These are phyloP conservation scores for Zoanthus sansibaricus DNA, from an alignment of 92 coral and sea anemone genomes.

Conservation along the genomic window DNA sequence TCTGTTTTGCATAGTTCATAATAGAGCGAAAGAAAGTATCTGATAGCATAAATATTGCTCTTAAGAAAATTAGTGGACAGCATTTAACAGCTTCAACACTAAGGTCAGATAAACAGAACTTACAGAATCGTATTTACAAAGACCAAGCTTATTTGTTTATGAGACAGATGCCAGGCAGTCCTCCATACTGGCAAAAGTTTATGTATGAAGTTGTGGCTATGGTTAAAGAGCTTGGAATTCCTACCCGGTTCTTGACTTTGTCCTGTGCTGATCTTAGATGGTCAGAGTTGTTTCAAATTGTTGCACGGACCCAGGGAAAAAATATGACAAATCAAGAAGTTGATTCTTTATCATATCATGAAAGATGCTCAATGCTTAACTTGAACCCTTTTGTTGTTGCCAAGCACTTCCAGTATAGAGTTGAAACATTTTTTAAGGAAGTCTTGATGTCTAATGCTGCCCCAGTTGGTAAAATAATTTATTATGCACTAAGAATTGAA, in stretches of 20 bases:
- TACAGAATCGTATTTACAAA: constrained; percentile 31
- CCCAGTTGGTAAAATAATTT: constrained; percentile 60
- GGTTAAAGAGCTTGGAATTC: constrained; percentile 72
- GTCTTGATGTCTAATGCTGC: constrained; percentile 57
- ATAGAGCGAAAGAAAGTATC: constrained; percentile 45
- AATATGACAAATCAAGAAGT: constrained; percentile 61
- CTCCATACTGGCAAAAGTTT: constrained; percentile 66
- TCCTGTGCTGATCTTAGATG: constrained; percentile 68
- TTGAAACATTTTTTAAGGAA: constrained; percentile 60
- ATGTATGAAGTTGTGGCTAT: constrained; percentile 5
- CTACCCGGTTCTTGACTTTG: constrained; percentile 51
- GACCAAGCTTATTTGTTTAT: constrained; percentile 61
- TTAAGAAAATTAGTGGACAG: constrained; percentile 34
- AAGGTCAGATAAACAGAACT: constrained; percentile 43
- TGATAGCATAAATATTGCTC: constrained; percentile 51
- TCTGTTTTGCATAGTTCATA: constrained; percentile 42
- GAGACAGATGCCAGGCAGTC: constrained; percentile 59
- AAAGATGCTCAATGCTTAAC: constrained; percentile 68
- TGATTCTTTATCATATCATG: constrained; percentile 70
- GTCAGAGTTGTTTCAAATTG: constrained; percentile 57
- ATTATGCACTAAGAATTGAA: constrained; percentile 60
- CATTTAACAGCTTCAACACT: constrained; percentile 67
- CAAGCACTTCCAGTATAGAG: constrained; percentile 67
- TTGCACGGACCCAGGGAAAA: constrained; percentile 47
- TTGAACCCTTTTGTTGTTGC: constrained; percentile 66